Evolutionary conservation across 2,888 invertebrate species (phyloP).

Genomic region (Diloba caeruleocephala): DNA sequence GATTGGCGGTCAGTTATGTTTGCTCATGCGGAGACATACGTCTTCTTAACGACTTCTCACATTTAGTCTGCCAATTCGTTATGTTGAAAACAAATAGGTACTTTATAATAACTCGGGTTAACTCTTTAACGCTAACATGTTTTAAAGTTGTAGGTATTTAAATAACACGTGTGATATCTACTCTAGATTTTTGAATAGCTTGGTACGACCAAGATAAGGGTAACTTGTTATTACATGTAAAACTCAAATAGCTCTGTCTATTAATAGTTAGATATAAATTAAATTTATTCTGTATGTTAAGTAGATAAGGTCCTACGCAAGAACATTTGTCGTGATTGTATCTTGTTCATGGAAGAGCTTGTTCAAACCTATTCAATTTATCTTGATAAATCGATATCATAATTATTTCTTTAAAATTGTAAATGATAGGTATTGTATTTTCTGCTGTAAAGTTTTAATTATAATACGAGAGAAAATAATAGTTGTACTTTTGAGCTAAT

Average conservation of each 20-base stretch:
- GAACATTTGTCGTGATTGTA: not conserved
- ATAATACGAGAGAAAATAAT: too few species aligned
- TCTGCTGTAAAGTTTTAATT: too few species aligned
- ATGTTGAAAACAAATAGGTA: conserved; percentile 49
- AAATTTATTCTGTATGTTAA: too few species aligned
- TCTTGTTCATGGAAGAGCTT: not conserved
- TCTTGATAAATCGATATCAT: not conserved
- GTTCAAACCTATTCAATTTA: not conserved
- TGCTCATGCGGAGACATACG: conserved; percentile 54
- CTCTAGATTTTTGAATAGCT: too few species aligned
- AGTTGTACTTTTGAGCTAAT: too few species aligned
- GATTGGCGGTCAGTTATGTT: conserved; percentile 45
- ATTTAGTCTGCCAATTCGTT: conserved; percentile 56
- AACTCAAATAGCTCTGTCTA: too few species aligned
- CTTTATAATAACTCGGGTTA: conserved; percentile 19
- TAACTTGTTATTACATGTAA: too few species aligned
- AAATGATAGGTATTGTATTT: not conserved
- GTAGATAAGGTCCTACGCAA: not conserved
- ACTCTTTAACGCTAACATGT: conserved; percentile 6
- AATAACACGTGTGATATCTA: not conserved
- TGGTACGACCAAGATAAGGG: too few species aligned
- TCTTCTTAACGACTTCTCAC: conserved; percentile 73
- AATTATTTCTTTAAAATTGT: not conserved
- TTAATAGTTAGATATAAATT: too few species aligned
- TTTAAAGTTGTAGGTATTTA: conserved; percentile 13